Conservation (phyloP, 2,888 invertebrate species). For the Drosophila fulvimacula region DNA sequence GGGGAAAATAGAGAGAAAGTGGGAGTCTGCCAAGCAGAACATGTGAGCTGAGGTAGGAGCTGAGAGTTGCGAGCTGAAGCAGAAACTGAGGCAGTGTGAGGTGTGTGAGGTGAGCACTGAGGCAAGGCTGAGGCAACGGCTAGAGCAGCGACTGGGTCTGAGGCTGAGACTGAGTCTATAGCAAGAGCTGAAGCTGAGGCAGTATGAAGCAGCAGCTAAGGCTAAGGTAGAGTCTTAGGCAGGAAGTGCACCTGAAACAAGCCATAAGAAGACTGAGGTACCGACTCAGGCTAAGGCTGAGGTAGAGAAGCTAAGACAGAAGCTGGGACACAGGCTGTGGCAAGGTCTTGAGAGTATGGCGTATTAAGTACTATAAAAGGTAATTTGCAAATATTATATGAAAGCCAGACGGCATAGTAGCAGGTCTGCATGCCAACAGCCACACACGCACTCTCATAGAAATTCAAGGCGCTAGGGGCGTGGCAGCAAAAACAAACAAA, state of each 20-base stretch:
- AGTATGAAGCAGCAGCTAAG: too few species aligned
- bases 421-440: conserved; percentile 38
- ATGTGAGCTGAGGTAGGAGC: background rate
- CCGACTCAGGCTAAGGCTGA: background rate
- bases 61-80: background rate
- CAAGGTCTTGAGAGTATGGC: conserved; percentile 11
- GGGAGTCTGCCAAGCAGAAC: background rate
- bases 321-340: background rate
- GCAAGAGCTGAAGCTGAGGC: background rate
- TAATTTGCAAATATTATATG: conserved; percentile 74
- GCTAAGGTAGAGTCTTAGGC: background rate
- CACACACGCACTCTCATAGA: conserved; percentile 17
- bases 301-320: background rate
- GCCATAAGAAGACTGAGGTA: too few species aligned
- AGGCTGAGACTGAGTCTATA: background rate
- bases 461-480: conserved; percentile 6
- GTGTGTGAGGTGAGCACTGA: background rate
- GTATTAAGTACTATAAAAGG: conserved; percentile 78
- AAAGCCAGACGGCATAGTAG: conserved; percentile 65
- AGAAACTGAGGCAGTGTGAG: background rate
- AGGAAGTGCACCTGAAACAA: too few species aligned
- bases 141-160: background rate
- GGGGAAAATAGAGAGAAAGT: background rate
- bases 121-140: background rate
- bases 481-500: conserved; percentile 64